Evolutionary conservation across 2,113 vertebrate species (phyloP), one percentile per base, ranked within the genome.

Genomic region (Clarias gariepinus): DNA sequence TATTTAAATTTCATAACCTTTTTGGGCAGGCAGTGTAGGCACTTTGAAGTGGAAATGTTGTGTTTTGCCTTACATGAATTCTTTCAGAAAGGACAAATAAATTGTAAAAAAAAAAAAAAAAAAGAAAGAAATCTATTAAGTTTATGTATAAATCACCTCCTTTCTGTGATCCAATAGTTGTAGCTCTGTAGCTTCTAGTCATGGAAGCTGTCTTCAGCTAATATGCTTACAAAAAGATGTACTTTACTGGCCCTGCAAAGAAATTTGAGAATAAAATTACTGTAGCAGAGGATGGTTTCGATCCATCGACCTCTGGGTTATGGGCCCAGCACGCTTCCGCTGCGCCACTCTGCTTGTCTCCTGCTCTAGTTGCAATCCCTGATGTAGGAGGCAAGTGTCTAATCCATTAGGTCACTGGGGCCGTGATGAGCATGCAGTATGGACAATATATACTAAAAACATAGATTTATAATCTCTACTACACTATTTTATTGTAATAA

Each of bases 331-430:
- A 33, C 6, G 30, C 15, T 18, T 69, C 15, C 33, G 30, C 2
- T 33, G 30, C 28, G 19, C 30, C 30, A 69, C 66, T 69, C 25
- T 66, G 63, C 47, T 47, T 8, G 47, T 47, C 47, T 47, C 47
- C 47, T 8, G 6, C 63, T 66, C 82, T 86, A 90, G 90, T 83
- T 90, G 86, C 86, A 81, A 87, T 88, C 74, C 74, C 89, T 83
- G 86, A 83, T 57, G 76, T 87, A 90, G 66, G 92, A 93, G 92
- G 93, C 93, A 93, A 95, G 93, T 94, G 94, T 94, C 93, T 95
- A 95, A 95, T 95, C 94, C 94, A 95, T 95, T 95, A 95, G 94
- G 13, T n/a, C 63, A 66, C 5, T 47, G 7, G 0, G 47, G 47
- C 47, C 7, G 5, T 47, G 41, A 47, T 47, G 6, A 47, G 41